These are phyloP conservation scores for Heliothis peltigera DNA, from an alignment of 2,888 invertebrate species.

Conservation along the genomic window DNA sequence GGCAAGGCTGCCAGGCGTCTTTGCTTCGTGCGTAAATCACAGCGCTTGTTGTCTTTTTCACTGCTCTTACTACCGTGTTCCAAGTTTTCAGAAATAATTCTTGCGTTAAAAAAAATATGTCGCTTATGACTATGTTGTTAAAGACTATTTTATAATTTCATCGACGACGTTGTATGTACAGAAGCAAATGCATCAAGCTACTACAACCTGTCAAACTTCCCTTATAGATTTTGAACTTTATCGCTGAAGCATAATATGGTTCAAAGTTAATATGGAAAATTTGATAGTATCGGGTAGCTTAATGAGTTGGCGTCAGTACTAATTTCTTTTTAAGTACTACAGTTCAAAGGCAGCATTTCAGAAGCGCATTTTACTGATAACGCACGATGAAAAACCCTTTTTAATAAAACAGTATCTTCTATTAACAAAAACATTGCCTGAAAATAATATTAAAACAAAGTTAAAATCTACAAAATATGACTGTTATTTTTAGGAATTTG, in stretches of 20 bases:
- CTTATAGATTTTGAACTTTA: no score
- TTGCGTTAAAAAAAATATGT: constrained; percentile 13
- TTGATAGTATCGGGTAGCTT: no score
- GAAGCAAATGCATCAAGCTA: no score
- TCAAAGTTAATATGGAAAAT: no score
- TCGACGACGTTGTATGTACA: no score
- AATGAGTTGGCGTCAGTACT: no score
- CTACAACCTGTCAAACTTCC: no score
- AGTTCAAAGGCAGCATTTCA: background rate
- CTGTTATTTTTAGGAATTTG: background rate
- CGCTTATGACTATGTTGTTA: background rate
- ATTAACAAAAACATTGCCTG: background rate
- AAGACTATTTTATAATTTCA: no score
- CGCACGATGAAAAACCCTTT: background rate
- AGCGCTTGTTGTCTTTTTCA: constrained; percentile 71
- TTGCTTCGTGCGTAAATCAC: constrained; percentile 74
- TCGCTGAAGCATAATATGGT: no score
- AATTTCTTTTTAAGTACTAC: no score
- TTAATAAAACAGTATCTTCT: background rate
- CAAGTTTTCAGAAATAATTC: constrained; percentile 1
- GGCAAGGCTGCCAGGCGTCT: constrained; percentile 63
- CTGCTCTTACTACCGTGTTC: constrained; percentile 54
- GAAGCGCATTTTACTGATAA: background rate
- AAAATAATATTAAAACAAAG: background rate
- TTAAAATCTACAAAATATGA: background rate